Evolutionary conservation across 2,888 invertebrate genomes (phyloP), one percentile per base, ranked within the genome.

Genomic region (Panzeria rudis): DNA sequence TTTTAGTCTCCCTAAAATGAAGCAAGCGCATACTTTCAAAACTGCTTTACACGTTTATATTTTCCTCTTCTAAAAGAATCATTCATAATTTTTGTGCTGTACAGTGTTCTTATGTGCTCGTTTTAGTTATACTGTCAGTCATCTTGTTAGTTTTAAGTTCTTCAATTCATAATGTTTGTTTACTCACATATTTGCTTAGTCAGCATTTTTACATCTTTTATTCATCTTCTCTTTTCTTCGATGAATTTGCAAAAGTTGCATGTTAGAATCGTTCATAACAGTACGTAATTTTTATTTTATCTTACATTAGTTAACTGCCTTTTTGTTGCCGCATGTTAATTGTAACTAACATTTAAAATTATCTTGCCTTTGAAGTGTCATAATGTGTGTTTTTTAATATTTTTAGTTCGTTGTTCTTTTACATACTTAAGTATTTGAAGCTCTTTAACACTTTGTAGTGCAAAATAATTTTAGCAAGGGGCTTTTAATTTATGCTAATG

Each of bases 401-500:
- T 9, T 25, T 29, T 5, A 3, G 15, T 64, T 29, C 23, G n/a
- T 23, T 25, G n/a, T 75, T 41, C 29, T 9, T 32, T 32, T 54
- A 25, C 29, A 0, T n/a, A n/a, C 15, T 41, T 11, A 38, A 47
- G 41, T 54, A n/a, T 66, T 73, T 68, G 32, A 29, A 61, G 52
- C 50, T 69, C 35, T 69, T 68, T 52, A 81, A 68, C 68, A 81
- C 73, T 81, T 75, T 68, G 38, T 68, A 50, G 59, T 68, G 61
- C 23, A 81, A 75, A 62, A 61, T 47, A 35, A 69, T 56, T 66
- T 66, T 29, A 23, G 38, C 11, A 61, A 29, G 32, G 61, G 61
- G 23, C 68, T 35, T 80, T 68, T 75, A 81, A 75, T 68, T 68
- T 81, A 75, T 81, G 69, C 52, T 81, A 56, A 81, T 69, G 81